Evolutionary conservation across 2,888 invertebrate genomes (phyloP), one percentile per base, ranked within the genome.

Genomic region (Aplocera efformata): DNA sequence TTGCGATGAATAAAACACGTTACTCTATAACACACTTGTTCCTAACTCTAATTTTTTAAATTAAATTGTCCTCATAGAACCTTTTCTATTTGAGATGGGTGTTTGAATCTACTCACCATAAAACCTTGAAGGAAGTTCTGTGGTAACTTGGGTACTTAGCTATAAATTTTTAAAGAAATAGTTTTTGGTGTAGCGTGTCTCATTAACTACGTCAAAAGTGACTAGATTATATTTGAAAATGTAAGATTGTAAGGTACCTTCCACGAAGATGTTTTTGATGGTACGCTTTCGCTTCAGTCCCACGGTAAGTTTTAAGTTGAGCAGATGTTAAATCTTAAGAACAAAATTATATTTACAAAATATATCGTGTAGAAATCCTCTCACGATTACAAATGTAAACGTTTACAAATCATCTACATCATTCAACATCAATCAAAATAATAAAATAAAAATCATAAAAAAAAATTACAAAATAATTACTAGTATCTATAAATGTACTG

Each of bases 311-410:
- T 79, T 79, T 73, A 79, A 82, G 78, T 86, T 86, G 88, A 88
- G 86, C 88, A 86, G 84, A 84, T 78, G 70, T 83, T 75, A 76
- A 76, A 76, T 72, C 80, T 84, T 84, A 84, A 81, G 81, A 74
- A 74, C 83, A 81, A 73, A 75, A 72, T 72, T 79, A 84, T 83
- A 83, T 83, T 79, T 86, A 85, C 81, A 86, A 81, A 80, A 79
- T 81, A 79, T 67, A 67, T 72, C 71, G 73, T 68, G 66, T 75
- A 77, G 74, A 82, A 79, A 73, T 72, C 54, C 71, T 61, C 56
- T 67, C 67, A 71, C 55, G 58, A 58, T 67, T 48, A 70, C 72
- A 68, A 73, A 72, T 75, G 67, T 79, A 76, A 75, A 79, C 64
- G 68, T 68, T 76, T 79, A 79, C 62, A 79, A 79, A 81, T 73